Evolutionary conservation across 2,888 invertebrate species (phyloP).

Genomic region (Eupsilia transversa): DNA sequence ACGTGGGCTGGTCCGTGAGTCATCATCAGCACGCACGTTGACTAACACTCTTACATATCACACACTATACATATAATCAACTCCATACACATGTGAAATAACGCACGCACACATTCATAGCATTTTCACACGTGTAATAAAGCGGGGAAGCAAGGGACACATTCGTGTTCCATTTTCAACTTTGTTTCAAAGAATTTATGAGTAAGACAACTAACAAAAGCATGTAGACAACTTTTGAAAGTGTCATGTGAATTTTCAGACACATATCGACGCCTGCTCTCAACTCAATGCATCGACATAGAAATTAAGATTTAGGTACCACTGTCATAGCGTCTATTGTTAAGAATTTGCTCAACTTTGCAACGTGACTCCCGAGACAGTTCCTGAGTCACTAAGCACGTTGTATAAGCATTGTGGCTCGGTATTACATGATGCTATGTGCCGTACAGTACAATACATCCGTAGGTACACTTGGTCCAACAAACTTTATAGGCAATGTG

Average conservation of each 20-base stretch:
- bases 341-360: constrained; percentile 13
- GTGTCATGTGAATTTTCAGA: constrained; percentile 4
- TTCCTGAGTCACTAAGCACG: constrained; percentile 42
- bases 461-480: constrained; percentile 5
- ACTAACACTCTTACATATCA: constrained; percentile 44
- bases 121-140: background rate
- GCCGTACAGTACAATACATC: background rate
- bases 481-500: constrained; percentile 27
- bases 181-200: background rate
- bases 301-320: constrained; percentile 18
- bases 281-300: constrained; percentile 6
- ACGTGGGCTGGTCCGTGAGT: constrained; percentile 63
- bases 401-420: constrained; percentile 34
- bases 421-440: constrained; percentile 27
- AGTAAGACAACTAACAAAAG: background rate
- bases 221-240: background rate
- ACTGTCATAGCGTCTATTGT: constrained; percentile 18
- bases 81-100: background rate
- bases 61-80: constrained; percentile 6
- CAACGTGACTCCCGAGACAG: constrained; percentile 50
- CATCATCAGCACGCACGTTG: constrained; percentile 66
- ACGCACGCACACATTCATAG: constrained; percentile 26
- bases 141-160: background rate
- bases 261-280: constrained; percentile 21
- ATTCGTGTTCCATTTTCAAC: constrained; percentile 3